Base-by-base conservation (phyloP, 2,888 invertebrate genomes). In the Stegana nigrithorax region DNA sequence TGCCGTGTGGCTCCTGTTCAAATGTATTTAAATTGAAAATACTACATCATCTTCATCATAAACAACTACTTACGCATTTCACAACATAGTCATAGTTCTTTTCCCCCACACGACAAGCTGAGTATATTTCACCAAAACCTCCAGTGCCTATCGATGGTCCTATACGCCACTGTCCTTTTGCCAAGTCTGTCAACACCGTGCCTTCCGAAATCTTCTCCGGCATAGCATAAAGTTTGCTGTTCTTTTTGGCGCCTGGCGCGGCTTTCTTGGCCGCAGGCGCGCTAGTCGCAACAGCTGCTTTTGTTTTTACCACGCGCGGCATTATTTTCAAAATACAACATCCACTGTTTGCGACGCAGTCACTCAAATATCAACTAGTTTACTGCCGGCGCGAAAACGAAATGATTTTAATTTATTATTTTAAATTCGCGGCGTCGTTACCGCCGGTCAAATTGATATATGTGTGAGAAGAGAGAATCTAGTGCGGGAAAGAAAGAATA, bases 121-220 rank as follows among this genome's bases (percentile, higher is more conserved):
- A 90, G 84, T 97, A 97, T 74, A 97, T 96, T 83, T 95, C 94
- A 1, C 97, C 97, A 84, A 97, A 97, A 10, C 97, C 97, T 0
- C 97, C 97, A 62, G 91, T 88, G 0, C 97, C 97, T 65, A 97
- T 94, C 0, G 96, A 92, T 12, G 90, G 89, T 0, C 96, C 96
- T 63, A 97, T 88, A 69, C 90, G 90, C 97, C 97, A 98, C 81
- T 91, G 88, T 67, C 91, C 91, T 81, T 95, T 94, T 10, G 87
- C 84, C 29, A 92, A 83, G 85, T 97, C 96, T 39, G 88, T 89
- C 39, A 98, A 86, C 59, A 95, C 85, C 84, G 93, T 92, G 6
- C 96, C 96, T 47, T 81, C 78, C 19, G 74, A 68, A 7, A 86
- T 72, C 29, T 81, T 80, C 50, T 85, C 84, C 3, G 86, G 84